Percentiles rank a stretch among this genome's conserved stretches.
phyloP scores from a whole-genome alignment of 2,888 invertebrate species.

The Cataglyphis albicans region DNA sequence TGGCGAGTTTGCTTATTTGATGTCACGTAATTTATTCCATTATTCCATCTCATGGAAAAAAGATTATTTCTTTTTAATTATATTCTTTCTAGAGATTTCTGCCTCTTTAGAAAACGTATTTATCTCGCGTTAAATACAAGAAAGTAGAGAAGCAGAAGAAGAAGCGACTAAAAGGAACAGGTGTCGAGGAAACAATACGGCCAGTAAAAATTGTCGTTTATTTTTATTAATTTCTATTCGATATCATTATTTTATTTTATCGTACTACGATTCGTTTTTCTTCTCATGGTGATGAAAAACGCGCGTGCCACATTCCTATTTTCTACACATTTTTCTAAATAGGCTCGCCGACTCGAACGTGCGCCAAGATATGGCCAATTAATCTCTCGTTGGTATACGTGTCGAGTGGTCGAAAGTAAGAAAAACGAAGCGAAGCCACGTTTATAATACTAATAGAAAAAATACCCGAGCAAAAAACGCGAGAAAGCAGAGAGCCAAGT shows the following conservation, averaged over 20 bases:
- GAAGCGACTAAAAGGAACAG: not conserved
- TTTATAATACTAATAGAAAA: not conserved
- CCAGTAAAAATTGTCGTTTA: conserved; percentile 38
- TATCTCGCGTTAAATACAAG: not conserved
- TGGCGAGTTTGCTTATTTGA: not conserved
- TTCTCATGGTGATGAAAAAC: conserved; percentile 46
- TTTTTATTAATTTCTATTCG: conserved; percentile 13
- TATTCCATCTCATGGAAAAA: conserved; percentile 29
- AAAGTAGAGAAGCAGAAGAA: not conserved
- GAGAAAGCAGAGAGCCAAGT: not conserved
- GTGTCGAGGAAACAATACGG: conserved; percentile 3
- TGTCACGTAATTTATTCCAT: conserved; percentile 28
- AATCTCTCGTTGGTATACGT: conserved; percentile 4
- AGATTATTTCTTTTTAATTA: conserved; percentile 9
- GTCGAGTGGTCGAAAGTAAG: not conserved
- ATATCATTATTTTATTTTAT: conserved; percentile 1
- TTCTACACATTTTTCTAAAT: conserved; percentile 78
- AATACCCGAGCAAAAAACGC: not conserved
- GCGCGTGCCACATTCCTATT: conserved; percentile 76
- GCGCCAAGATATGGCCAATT: conserved; percentile 12
- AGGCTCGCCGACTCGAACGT: conserved; percentile 58
- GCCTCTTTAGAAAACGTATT: not conserved
- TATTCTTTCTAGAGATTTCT: not conserved
- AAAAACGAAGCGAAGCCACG: not conserved
- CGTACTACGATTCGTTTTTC: conserved; percentile 5